Conservation (phyloP, 1,140 invertebrate genomes). For the Zaprionus africanus region DNA sequence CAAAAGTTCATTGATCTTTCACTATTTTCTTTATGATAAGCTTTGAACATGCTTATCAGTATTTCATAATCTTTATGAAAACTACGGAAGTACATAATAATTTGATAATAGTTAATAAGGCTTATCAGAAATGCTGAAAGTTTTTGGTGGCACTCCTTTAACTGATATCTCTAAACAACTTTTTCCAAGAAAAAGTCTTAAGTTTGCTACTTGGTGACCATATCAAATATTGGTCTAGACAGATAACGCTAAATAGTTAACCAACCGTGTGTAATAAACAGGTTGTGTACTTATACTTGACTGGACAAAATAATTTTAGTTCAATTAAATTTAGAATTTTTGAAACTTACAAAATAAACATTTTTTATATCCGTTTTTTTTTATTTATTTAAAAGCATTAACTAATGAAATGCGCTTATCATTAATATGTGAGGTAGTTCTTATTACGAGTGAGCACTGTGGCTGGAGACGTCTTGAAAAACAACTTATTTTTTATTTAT, state of each 20-base stretch:
- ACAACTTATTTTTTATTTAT: slow-evolving; percentile 3
- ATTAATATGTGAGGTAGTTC: neutral
- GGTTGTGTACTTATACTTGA: neutral
- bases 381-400: neutral
- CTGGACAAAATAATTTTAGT: neutral
- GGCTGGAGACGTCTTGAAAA: neutral
- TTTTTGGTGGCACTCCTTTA: neutral
- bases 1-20: neutral
- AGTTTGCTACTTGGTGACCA: neutral
- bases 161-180: neutral
- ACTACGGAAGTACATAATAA: neutral
- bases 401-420: neutral
- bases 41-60: neutral
- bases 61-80: neutral
- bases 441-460: neutral
- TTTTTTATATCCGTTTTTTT: too few species aligned
- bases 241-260: slow-evolving; percentile 7
- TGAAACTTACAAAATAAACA: too few species aligned
- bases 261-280: neutral
- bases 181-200: neutral
- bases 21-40: neutral
- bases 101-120: neutral
- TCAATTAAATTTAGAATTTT: neutral
- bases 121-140: neutral
- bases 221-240: slow-evolving; percentile 7